Evolutionary conservation across 2,797 vertebrate genomes (phyloP).

Genomic region (Notamacropus eugenii): DNA sequence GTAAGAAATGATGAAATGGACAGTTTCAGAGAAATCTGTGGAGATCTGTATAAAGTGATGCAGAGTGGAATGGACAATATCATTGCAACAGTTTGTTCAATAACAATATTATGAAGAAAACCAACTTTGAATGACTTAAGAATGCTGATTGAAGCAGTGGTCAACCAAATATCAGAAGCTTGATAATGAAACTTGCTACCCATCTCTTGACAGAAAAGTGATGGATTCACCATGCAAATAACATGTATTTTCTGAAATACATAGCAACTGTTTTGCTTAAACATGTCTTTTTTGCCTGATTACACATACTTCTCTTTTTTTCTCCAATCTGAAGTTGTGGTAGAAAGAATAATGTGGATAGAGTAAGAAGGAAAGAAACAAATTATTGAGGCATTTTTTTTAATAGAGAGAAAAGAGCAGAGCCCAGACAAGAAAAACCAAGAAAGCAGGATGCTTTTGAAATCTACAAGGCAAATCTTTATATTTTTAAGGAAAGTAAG

Average conservation of each 20-base stretch:
- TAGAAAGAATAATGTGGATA: background rate
- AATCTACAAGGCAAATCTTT: background rate
- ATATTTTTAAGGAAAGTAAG: background rate
- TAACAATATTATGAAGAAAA: background rate
- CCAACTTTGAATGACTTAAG: background rate
- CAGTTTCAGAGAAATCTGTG: background rate
- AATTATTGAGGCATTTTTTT: background rate
- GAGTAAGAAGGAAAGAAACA: background rate
- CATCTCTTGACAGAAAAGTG: background rate
- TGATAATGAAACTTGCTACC: background rate
- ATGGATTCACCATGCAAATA: background rate
- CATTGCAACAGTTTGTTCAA: background rate
- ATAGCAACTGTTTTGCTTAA: background rate
- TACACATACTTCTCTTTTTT: background rate
- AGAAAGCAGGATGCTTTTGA: background rate
- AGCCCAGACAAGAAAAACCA: background rate
- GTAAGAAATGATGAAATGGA: background rate
- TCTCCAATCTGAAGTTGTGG: background rate
- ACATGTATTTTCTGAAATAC: background rate
- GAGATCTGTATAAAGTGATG: background rate
- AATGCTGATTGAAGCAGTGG: background rate
- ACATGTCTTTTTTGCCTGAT: no score
- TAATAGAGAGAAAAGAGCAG: background rate
- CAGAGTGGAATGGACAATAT: background rate
- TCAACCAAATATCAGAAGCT: background rate